phyloP scores from a whole-genome alignment of 2,888 invertebrate species.

The Nymphalis urticae region DNA sequence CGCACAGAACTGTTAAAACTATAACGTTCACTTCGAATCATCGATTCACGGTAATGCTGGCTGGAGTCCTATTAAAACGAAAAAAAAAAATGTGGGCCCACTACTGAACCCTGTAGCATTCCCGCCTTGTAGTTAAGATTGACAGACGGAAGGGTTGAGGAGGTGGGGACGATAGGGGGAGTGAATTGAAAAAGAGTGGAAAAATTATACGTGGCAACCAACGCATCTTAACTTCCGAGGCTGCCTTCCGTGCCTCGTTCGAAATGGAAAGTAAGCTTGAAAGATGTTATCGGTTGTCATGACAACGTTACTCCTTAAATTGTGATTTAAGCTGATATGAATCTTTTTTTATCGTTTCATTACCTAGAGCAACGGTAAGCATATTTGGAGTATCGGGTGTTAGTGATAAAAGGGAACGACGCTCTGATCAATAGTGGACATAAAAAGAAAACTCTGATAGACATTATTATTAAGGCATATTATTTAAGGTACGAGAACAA shows the following conservation, averaged over 20 bases:
- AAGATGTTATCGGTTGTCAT: slow-evolving; percentile 14
- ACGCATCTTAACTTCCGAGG: slow-evolving; percentile 80
- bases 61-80: slow-evolving; percentile 66
- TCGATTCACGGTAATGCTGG: slow-evolving; percentile 64
- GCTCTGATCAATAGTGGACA: neutral
- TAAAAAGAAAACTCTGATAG: too few species aligned
- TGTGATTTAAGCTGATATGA: slow-evolving; percentile 4
- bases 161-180: slow-evolving; percentile 56
- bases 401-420: neutral
- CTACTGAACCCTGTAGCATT: slow-evolving; percentile 68
- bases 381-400: neutral
- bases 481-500: too few species aligned
- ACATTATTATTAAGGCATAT: too few species aligned
- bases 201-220: slow-evolving; percentile 79
- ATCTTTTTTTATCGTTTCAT: neutral
- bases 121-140: slow-evolving; percentile 78
- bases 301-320: neutral
- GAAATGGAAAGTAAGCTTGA: slow-evolving; percentile 45
- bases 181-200: slow-evolving; percentile 77
- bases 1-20: slow-evolving; percentile 42
- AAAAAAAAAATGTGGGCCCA: slow-evolving; percentile 67
- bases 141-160: slow-evolving; percentile 78
- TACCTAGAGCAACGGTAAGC: too few species aligned
- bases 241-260: slow-evolving; percentile 61
- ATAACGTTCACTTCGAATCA: slow-evolving; percentile 53